Evolutionary conservation across 2,797 vertebrate genomes (phyloP), one percentile per base, ranked within the genome.

Genomic region (Cygnus olor): DNA sequence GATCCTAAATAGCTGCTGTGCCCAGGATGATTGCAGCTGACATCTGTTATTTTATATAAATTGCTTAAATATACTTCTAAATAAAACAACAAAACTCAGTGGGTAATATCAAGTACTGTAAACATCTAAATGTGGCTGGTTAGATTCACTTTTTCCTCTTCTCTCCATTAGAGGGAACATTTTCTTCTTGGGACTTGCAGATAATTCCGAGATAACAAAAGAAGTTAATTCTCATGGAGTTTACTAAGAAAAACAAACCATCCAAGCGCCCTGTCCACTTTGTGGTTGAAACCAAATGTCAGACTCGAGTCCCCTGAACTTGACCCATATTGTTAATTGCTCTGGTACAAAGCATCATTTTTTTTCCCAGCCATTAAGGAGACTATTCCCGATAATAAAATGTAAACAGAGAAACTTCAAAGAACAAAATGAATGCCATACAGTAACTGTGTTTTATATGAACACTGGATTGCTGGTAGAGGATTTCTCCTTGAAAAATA

Each of bases 381-480:
- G 42, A 17, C 16, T 84, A 51, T 76, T 91, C 64, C 80, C 79
- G 93, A 96, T 96, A 93, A 73, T 80, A 76, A 81, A 90, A 47
- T 12, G 64, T 94, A 95, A 94, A 93, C 80, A 94, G 72, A 89
- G 85, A 64, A 78, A 91, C 54, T 93, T 96, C 94, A 96, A 96
- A 95, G 91, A 63, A 28, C 34, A 63, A 84, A 91, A 91, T 32
- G 6, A 91, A 63, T 71, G 44, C 38, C 47, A 54, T 25, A 10
- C 4, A 85, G 40, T 65, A 49, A 81, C 77, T 80, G 54, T n/a
- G 45, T 56, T 94, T 88, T 79, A 81, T 30, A 58, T 14, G 45
- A 78, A 51, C 47, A 10, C 6, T 61, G 68, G 82, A 44, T n/a
- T 86, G 42, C 63, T 57, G 14, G 70, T 79, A 81, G 85, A 81